Percentiles rank a stretch among this genome's conserved stretches.
Evolutionary conservation across 2,888 invertebrate species (phyloP).

Genomic region (Autographa gamma): DNA sequence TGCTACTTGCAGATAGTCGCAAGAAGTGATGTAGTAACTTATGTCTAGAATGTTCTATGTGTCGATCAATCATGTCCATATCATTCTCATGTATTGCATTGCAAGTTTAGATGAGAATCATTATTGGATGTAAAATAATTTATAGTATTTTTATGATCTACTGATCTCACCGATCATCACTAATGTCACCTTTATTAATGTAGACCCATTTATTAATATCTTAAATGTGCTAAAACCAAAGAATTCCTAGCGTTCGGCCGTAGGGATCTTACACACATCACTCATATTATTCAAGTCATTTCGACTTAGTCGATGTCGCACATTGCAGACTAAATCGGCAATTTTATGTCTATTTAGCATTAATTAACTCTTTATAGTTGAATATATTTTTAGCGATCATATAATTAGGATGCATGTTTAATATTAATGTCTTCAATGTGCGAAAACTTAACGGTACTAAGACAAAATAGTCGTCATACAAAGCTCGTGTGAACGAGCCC

Average conservation of each 20-base stretch:
- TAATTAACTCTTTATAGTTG: slow-evolving; percentile 32
- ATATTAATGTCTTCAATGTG: slow-evolving; percentile 38
- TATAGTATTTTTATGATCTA: slow-evolving; percentile 80
- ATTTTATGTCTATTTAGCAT: slow-evolving; percentile 14
- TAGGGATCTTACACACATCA: slow-evolving; percentile 42
- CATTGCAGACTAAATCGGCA: slow-evolving; percentile 23
- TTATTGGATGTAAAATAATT: slow-evolving; percentile 65
- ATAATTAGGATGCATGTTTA: slow-evolving; percentile 33
- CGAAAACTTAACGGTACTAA: slow-evolving; percentile 46
- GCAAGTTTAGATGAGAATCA: slow-evolving; percentile 80
- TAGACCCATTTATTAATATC: slow-evolving; percentile 61
- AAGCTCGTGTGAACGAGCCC: slow-evolving; percentile 51
- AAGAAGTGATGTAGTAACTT: slow-evolving; percentile 8
- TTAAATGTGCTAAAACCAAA: slow-evolving; percentile 69
- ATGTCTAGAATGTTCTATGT: not conserved
- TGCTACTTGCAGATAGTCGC: slow-evolving; percentile 3
- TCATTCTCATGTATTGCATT: slow-evolving; percentile 80
- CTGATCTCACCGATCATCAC: slow-evolving; percentile 73
- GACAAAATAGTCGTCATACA: slow-evolving; percentile 27
- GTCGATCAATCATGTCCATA: slow-evolving; percentile 57
- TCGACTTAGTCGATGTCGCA: slow-evolving; percentile 32
- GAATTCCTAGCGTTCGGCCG: slow-evolving; percentile 70
- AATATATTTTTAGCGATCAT: slow-evolving; percentile 49
- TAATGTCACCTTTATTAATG: slow-evolving; percentile 52
- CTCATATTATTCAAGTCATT: slow-evolving; percentile 9